Conservation (phyloP, 2,797 vertebrate species). For the Simalia tracyae region DNA sequence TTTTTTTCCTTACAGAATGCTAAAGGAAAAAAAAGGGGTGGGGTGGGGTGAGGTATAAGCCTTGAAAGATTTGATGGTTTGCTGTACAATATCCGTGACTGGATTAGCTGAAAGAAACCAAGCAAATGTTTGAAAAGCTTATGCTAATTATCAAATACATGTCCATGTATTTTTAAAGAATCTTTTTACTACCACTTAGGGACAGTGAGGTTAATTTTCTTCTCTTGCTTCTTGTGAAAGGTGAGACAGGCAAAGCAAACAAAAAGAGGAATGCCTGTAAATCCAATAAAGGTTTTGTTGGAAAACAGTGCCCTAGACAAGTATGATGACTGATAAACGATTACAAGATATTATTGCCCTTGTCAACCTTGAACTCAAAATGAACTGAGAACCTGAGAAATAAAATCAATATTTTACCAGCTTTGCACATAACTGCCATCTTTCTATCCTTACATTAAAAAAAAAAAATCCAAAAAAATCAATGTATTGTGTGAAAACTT, state of each 20-base stretch:
- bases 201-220: conserved; percentile 19
- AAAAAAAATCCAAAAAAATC: conserved; percentile 66
- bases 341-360: conserved; percentile 57
- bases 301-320: conserved; percentile 32
- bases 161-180: background rate
- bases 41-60: conserved; percentile 31
- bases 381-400: conserved; percentile 67
- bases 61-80: conserved; percentile 46
- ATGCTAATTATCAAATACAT: conserved; percentile 44
- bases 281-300: conserved; percentile 28
- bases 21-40: conserved; percentile 43
- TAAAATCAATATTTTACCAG: conserved; percentile 68
- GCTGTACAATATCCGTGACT: conserved; percentile 46
- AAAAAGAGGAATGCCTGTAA: conserved; percentile 29
- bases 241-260: conserved; percentile 16
- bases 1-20: conserved; percentile 53
- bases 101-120: conserved; percentile 57
- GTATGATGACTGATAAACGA: conserved; percentile 49
- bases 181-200: conserved; percentile 30
- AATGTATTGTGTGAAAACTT: conserved; percentile 59
- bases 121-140: conserved; percentile 52
- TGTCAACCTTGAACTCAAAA: conserved; percentile 65
- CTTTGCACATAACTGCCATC: conserved; percentile 58
- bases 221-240: conserved; percentile 39
- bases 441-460: conserved; percentile 52